Percentiles rank a stretch among this genome's conserved stretches.
Evolutionary conservation across 2,888 invertebrate species (phyloP).

Genomic region (Ormyrus rosae): DNA sequence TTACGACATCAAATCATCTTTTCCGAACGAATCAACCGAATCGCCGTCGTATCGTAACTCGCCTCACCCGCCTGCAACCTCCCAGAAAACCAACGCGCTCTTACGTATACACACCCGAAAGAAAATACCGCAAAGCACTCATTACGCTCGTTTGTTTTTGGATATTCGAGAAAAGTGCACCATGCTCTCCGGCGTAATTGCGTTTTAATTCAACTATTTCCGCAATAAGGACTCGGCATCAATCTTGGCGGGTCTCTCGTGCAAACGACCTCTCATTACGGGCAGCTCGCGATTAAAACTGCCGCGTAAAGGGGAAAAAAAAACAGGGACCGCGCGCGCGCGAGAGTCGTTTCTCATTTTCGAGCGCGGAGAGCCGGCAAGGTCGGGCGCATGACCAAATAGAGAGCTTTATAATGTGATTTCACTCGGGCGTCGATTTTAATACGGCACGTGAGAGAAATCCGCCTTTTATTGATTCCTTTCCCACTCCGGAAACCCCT

Average conservation of each 20-base stretch:
- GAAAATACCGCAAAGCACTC: background rate
- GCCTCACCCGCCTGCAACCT: no score
- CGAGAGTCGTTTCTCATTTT: constrained; percentile 40
- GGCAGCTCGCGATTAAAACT: constrained; percentile 7
- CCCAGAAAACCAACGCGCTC: no score
- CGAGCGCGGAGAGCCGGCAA: constrained; percentile 5
- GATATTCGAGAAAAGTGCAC: constrained; percentile 13
- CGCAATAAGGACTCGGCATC: constrained; percentile 32
- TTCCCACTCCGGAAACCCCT: background rate
- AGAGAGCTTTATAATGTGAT: constrained; percentile 37
- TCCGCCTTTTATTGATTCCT: constrained; percentile 40
- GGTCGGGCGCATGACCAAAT: constrained; percentile 35
- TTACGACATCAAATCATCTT: no score
- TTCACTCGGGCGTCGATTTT: constrained; percentile 41
- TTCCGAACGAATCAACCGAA: no score
- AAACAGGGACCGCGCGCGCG: background rate
- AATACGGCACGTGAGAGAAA: constrained; percentile 52
- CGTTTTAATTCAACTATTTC: constrained; percentile 38
- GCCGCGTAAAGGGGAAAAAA: background rate
- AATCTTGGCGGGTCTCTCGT: constrained; percentile 8
- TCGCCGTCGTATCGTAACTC: no score
- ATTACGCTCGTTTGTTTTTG: constrained; percentile 25
- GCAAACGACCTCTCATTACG: constrained; percentile 14
- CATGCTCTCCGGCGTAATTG: background rate
- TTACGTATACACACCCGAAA: no score